Evolutionary conservation across 1,140 invertebrate genomes (phyloP), one percentile per base, ranked within the genome.

Genomic region (Euwallacea similis): DNA sequence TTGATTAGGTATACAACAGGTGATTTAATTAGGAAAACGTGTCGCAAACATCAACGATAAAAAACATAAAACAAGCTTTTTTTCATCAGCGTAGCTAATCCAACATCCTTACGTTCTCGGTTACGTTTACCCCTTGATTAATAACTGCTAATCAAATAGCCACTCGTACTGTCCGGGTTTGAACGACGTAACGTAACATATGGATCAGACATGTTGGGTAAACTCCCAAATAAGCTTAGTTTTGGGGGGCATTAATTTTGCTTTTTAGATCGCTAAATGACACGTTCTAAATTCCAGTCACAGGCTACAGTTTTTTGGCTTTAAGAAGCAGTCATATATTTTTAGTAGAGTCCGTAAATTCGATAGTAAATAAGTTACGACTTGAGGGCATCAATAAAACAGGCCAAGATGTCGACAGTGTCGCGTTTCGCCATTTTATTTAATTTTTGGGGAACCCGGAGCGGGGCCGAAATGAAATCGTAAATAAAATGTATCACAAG

Each of bases 321-420:
- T 33, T 33, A 33, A 33, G 21, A 33, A 4, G 21, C 4, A 33
- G 21, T 33, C 21, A 33, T 33, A 33, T 33, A 33, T 33, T 33
- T 33, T 33, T 33, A 33, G 21, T 33, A 33, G 21, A 1, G 21
- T 33, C 4, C 33, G 10, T 60, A 60, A 60, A 60, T 42, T 10
- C 33, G 41, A n/a, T 13, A 7, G 58, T 60, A 60, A 60, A 60
- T n/a, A 47, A 46, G 60, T 63, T 63, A 63, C 60, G 60, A 44
- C n/a, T 42, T 13, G 44, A 11, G 42, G 42, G 16, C 60, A 16
- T 47, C 43, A 63, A 63, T 63, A 63, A 63, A 63, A 7, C 16
- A 47, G 13, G 7, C 10, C 10, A 63, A 44, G 0, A 46, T 47
- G 42, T 44, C n/a, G 9, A 42, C 42, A 33, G 42, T 44, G 42